These are phyloP conservation scores for Linnaemya tessellans DNA, from an alignment of 2,888 invertebrate species.

Conservation along the genomic window DNA sequence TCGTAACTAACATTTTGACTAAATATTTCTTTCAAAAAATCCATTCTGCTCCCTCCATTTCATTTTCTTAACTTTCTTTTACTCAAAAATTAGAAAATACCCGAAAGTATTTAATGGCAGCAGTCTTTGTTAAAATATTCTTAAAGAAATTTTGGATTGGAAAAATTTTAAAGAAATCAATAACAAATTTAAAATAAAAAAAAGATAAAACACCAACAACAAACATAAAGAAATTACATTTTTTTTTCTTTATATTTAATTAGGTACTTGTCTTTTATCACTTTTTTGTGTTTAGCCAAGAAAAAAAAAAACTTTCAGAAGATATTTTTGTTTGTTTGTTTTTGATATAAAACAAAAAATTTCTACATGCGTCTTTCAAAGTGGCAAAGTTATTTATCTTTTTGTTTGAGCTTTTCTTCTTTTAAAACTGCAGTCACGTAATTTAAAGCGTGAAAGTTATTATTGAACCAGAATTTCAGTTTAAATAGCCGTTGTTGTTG, in stretches of 20 bases:
- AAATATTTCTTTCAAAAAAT: background rate
- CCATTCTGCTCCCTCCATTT: background rate
- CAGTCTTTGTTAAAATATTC: background rate
- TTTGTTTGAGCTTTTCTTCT: slow-evolving; percentile 51
- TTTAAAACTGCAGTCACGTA: slow-evolving; percentile 73
- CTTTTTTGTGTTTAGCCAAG: slow-evolving; percentile 11
- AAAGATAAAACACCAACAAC: background rate
- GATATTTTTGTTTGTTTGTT: slow-evolving; percentile 33
- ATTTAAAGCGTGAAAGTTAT: slow-evolving; percentile 75
- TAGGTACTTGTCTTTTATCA: slow-evolving; percentile 43
- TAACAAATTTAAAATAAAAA: background rate
- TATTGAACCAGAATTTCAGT: slow-evolving; percentile 73
- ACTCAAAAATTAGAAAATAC: slow-evolving; percentile 15
- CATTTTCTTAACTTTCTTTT: slow-evolving; percentile 32
- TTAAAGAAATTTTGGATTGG: background rate
- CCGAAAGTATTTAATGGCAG: background rate
- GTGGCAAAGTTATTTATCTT: slow-evolving; percentile 58
- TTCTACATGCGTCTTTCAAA: slow-evolving; percentile 52
- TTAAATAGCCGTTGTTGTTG: slow-evolving; percentile 46
- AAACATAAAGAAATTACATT: slow-evolving; percentile 8
- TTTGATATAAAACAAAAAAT: slow-evolving; percentile 22
- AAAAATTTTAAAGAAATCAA: background rate
- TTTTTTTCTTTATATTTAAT: slow-evolving; percentile 18
- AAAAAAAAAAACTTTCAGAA: slow-evolving; percentile 56
- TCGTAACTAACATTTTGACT: background rate